Percentiles rank a stretch among this genome's conserved stretches.
phyloP scores from a whole-genome alignment of 2,888 invertebrate genomes.

The Nezara viridula region DNA sequence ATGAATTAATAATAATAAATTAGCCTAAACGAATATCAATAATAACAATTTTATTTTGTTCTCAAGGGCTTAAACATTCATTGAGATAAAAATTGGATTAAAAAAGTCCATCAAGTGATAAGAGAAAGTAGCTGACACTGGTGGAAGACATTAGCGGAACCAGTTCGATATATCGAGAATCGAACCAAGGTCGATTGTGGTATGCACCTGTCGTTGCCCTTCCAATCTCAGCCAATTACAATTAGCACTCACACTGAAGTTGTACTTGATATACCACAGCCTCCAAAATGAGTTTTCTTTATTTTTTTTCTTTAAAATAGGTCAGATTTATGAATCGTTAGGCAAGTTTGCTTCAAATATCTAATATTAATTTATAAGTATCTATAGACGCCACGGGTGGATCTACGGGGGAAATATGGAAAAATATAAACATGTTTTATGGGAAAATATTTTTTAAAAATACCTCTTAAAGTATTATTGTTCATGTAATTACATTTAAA shows the following conservation, averaged over 20 bases:
- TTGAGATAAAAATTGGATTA: background rate
- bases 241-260: background rate
- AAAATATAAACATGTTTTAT: too few species aligned
- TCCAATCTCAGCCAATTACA: background rate
- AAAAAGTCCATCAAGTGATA: background rate
- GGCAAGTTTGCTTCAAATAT: too few species aligned
- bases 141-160: background rate
- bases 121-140: slow-evolving; percentile 24
- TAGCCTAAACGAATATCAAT: background rate
- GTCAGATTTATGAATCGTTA: too few species aligned
- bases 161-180: slow-evolving; percentile 7
- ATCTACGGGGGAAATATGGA: too few species aligned
- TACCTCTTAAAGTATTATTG: too few species aligned
- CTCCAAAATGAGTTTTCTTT: too few species aligned
- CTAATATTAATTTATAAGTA: too few species aligned
- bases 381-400: too few species aligned
- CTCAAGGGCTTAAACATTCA: background rate
- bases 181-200: slow-evolving; percentile 12
- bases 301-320: too few species aligned
- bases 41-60: background rate
- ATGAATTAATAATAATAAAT: too few species aligned
- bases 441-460: too few species aligned
- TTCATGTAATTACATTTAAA: too few species aligned
- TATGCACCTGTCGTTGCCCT: background rate
- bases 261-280: background rate